These are phyloP conservation scores for Gavialis gangeticus DNA, from an alignment of 2,113 vertebrate species.

Conservation along the genomic window DNA sequence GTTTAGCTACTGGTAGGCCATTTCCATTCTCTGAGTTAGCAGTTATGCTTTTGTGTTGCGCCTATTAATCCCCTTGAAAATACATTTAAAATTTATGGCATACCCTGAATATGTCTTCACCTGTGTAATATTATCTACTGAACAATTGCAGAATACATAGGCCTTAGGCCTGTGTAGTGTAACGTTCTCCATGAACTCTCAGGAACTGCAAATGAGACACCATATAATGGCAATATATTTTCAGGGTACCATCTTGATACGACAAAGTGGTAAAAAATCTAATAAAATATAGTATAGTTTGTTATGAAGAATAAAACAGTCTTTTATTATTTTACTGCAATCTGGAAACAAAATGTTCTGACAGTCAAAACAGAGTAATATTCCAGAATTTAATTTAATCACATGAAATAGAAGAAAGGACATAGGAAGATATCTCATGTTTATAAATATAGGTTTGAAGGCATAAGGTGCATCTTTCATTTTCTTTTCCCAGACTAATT, in stretches of 20 bases:
- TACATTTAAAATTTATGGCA: neutral
- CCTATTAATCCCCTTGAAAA: neutral
- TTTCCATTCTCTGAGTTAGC: neutral
- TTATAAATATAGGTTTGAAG: neutral
- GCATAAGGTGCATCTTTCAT: neutral
- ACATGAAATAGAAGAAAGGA: too few species aligned
- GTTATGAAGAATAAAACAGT: neutral
- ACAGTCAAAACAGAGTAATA: neutral
- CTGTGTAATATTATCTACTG: neutral
- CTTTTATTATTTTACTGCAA: neutral
- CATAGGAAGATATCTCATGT: too few species aligned
- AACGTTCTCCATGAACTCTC: neutral
- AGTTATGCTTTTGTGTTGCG: neutral
- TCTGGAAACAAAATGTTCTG: neutral
- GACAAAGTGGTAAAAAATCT: neutral
- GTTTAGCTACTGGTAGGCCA: neutral
- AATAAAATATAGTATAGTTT: neutral
- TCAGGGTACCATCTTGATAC: neutral
- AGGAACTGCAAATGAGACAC: neutral
- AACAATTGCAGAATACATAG: neutral
- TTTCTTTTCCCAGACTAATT: neutral
- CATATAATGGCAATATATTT: neutral
- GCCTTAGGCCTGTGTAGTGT: neutral
- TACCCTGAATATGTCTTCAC: neutral
- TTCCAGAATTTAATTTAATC: neutral